A percentile compares a stretch with the other conserved stretches of the same genome.
These are phyloP conservation scores for Xestia rhomboidea DNA, from an alignment of 2,888 invertebrate genomes.

Conservation along the genomic window DNA sequence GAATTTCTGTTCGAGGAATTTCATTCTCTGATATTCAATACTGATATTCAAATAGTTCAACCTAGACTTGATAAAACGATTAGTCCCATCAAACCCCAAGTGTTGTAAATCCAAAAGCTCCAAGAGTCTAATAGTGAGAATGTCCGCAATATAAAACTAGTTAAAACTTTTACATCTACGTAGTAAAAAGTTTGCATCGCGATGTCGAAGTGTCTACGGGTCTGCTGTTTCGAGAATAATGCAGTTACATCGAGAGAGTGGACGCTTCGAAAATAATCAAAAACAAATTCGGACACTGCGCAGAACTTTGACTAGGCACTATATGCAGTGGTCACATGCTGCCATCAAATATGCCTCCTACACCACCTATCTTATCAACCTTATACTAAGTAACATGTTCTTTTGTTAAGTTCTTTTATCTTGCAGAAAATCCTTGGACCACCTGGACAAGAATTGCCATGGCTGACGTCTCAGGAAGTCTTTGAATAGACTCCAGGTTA, in stretches of 20 bases:
- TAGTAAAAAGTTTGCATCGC: constrained; percentile 40
- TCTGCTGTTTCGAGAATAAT: constrained; percentile 32
- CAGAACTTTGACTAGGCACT: background rate
- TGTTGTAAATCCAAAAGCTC: background rate
- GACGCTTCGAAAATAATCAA: background rate
- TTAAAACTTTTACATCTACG: constrained; percentile 46
- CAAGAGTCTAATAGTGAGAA: background rate
- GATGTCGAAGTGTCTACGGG: constrained; percentile 24
- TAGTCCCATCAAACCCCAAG: background rate
- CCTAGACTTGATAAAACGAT: background rate
- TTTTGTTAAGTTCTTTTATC: too few species aligned
- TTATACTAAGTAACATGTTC: too few species aligned
- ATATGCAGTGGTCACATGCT: background rate
- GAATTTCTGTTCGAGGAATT: background rate
- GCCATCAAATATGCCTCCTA: background rate
- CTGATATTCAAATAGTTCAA: background rate
- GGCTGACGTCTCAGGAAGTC: too few species aligned
- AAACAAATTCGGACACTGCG: background rate
- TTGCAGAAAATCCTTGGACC: too few species aligned
- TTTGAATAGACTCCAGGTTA: too few species aligned
- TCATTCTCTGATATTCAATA: background rate
- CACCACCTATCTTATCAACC: background rate
- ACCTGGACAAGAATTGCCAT: too few species aligned
- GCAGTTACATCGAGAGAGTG: constrained; percentile 28
- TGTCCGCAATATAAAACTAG: constrained; percentile 19